phyloP scores from a whole-genome alignment of 2,888 invertebrate genomes.

The Harpalus rufipes region DNA sequence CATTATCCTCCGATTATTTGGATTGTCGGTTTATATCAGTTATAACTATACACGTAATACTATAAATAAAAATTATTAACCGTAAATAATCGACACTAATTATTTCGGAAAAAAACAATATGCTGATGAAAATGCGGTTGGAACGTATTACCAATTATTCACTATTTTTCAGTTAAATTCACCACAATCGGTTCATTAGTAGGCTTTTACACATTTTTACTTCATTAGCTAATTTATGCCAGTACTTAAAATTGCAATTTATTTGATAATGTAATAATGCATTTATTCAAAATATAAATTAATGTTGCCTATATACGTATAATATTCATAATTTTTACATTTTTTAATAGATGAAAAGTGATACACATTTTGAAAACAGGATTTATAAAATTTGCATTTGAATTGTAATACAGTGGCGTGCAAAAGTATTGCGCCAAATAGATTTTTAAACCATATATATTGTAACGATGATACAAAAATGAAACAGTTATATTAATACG shows the following conservation, averaged over 20 bases:
- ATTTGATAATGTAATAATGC: neutral
- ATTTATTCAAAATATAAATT: neutral
- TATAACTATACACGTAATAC: conserved; percentile 4
- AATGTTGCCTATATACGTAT: neutral
- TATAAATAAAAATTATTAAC: conserved; percentile 30
- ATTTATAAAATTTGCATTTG: neutral
- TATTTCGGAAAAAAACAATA: conserved; percentile 9
- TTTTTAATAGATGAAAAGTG: neutral
- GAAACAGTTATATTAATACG: too few relatives aligned
- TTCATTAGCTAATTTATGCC: neutral
- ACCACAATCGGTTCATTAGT: conserved; percentile 18
- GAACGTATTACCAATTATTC: conserved; percentile 13
- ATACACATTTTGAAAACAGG: too few relatives aligned
- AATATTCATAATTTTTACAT: neutral
- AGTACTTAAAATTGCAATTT: neutral
- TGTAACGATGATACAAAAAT: too few relatives aligned
- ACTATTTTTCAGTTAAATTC: conserved; percentile 5
- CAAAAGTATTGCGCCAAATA: too few relatives aligned
- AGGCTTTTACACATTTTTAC: neutral
- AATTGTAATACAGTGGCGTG: too few relatives aligned
- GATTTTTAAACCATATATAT: too few relatives aligned
- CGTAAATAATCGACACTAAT: conserved; percentile 1
- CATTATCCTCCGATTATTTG: conserved; percentile 13
- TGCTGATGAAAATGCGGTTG: conserved; percentile 4
- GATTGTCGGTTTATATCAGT: conserved; percentile 10